Evolutionary conservation across 2,113 vertebrate species (phyloP), one percentile per base, ranked within the genome.

Genomic region (Trichechus manatus): DNA sequence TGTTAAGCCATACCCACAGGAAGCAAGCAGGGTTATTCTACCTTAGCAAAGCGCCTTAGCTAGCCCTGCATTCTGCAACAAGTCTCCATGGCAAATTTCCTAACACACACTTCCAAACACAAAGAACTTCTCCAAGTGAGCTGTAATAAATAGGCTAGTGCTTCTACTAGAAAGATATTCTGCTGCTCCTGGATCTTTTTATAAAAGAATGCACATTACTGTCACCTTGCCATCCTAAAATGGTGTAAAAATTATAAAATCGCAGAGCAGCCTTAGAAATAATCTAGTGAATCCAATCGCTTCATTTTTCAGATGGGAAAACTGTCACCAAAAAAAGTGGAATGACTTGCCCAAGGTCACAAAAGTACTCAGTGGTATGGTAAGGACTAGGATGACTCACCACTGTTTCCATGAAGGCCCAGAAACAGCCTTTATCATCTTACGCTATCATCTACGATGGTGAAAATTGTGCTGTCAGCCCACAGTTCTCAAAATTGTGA

Each of bases 21-120:
- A 97, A 97, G 97, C 96, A 97, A 97, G 90, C 25, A 27, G 27
- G 75, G 74, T 87, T 87, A 89, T 96, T 95, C 95, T 96, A 87
- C 90, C 90, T 93, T 29, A 89, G 90, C 80, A 90, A 89, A 97
- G 96, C 4, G n/a, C 92, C 56, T 94, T 87, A 89, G 94, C 96
- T 89, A 83, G 86, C 96, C 95, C 92, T 64, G 94, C 96, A 96
- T 97, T 96, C 97, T 95, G 72, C 72, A 94, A 87, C 92, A 92
- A 93, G 96, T 97, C 96, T 97, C 97, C 97, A 98, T 97, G 96
- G 96, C 95, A 97, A 97, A 96, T 92, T 97, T 97, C 96, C 97
- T 97, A 92, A 97, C 92, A 97, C 95, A 98, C 64, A 87, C 94
- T 97, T 90, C 90, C 72, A 97, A 96, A 97, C 80, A 97, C 96